A percentile compares a stretch with the other conserved stretches of the same genome.
These are phyloP conservation scores for Tragulus kanchil DNA, from an alignment of 2,113 vertebrate species.

Conservation along the genomic window DNA sequence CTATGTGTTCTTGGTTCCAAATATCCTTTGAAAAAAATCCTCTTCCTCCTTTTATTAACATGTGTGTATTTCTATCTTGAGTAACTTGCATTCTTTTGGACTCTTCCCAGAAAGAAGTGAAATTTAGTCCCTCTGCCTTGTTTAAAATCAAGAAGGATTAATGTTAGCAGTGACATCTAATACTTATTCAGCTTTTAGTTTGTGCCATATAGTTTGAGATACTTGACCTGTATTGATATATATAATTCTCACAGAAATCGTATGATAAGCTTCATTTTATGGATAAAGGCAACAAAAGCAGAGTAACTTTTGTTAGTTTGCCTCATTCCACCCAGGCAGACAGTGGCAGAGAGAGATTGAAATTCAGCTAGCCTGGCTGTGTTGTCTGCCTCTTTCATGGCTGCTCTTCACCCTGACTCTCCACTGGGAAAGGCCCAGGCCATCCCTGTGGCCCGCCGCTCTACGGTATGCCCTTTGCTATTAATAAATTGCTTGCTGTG, in stretches of 20 bases:
- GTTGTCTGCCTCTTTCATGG: rapidly evolving
- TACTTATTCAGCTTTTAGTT: not conserved
- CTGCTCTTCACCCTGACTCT: not conserved
- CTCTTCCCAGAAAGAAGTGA: not conserved
- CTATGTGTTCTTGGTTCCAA: not conserved
- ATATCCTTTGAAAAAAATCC: not conserved
- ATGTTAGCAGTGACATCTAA: not conserved
- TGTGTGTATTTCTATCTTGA: not conserved
- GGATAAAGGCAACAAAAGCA: not conserved
- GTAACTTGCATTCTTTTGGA: not conserved
- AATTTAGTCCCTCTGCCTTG: not conserved
- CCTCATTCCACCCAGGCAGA: not conserved
- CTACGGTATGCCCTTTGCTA: not conserved
- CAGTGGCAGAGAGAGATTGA: not conserved
- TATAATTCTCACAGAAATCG: not conserved
- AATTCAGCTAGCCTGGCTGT: not conserved
- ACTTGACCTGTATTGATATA: not conserved
- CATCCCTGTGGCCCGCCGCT: not conserved
- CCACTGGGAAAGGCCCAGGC: not conserved
- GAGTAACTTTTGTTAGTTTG: not conserved
- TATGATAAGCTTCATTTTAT: not conserved
- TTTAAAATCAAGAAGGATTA: not conserved
- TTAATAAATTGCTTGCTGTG: not conserved
- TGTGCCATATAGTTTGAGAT: not conserved
- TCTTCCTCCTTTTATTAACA: not conserved